phyloP scores from a whole-genome alignment of 2,797 vertebrate species.

The Microctenopoma steveboyesi region DNA sequence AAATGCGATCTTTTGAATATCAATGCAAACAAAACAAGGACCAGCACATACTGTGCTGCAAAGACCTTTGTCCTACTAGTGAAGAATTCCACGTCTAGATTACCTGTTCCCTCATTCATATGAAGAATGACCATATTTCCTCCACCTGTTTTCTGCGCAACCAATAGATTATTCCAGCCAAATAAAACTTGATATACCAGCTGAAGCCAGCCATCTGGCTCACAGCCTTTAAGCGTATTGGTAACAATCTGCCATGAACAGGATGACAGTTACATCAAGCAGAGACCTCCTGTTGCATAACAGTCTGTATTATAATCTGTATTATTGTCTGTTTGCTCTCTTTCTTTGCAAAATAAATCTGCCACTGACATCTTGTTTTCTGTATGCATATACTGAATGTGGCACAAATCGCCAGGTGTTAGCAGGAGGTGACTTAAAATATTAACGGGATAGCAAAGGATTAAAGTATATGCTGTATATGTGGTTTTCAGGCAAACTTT shows the following conservation, averaged over 20 bases:
- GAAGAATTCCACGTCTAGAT: too few relatives aligned
- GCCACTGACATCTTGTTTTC: background rate
- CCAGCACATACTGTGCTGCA: too few relatives aligned
- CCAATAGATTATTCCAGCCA: constrained; percentile 4
- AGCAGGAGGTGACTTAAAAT: background rate
- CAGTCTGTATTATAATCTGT: constrained; percentile 20
- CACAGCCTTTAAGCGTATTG: constrained; percentile 41
- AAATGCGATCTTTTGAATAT: too few relatives aligned
- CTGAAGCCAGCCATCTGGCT: constrained; percentile 36
- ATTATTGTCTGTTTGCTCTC: constrained; percentile 11
- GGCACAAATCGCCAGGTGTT: background rate
- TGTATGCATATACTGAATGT: background rate
- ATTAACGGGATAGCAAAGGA: background rate
- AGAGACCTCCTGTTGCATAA: constrained; percentile 22
- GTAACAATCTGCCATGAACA: constrained; percentile 39
- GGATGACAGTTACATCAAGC: constrained; percentile 4
- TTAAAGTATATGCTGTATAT: too few relatives aligned
- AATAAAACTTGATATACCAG: constrained; percentile 6
- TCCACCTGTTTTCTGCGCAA: background rate
- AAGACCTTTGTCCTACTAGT: too few relatives aligned
- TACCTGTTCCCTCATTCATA: too few relatives aligned
- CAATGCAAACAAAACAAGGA: too few relatives aligned
- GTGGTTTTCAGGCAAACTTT: background rate
- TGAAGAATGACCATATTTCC: background rate
- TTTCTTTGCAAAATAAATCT: constrained; percentile 17